These are phyloP conservation scores for Platanista minor DNA, from an alignment of 2,113 vertebrate species.

Conservation along the genomic window DNA sequence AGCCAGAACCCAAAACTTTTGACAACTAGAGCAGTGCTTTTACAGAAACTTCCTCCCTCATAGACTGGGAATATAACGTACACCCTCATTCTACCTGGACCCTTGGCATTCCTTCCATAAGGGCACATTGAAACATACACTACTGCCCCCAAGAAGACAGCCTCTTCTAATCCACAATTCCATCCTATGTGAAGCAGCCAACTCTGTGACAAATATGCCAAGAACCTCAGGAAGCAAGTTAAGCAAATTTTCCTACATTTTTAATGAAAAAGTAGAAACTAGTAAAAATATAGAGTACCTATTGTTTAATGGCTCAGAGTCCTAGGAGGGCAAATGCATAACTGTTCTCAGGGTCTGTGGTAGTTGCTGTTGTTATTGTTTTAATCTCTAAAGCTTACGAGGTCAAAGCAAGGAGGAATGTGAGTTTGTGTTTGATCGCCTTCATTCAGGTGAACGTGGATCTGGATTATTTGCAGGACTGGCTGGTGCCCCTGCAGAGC, in stretches of 20 bases:
- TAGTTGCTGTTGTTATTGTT: not conserved
- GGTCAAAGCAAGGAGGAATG: not conserved
- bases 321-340: not conserved
- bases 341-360: not conserved
- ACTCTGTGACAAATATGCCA: not conserved
- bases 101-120: accelerated
- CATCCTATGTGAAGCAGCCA: not conserved
- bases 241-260: not conserved
- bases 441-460: not conserved
- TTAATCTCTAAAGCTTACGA: not conserved
- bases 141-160: not conserved
- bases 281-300: not conserved
- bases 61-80: not conserved
- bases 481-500: not conserved
- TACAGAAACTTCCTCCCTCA: not conserved
- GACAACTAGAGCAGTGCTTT: not conserved
- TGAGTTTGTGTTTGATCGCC: not conserved
- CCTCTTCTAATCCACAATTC: not conserved
- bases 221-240: not conserved
- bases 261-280: not conserved
- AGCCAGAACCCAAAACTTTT: not conserved
- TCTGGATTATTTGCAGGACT: not conserved
- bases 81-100: not conserved
- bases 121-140: not conserved
- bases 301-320: not conserved